Conservation (phyloP, 2,888 invertebrate species). For the Chloroclysta siterata region DNA sequence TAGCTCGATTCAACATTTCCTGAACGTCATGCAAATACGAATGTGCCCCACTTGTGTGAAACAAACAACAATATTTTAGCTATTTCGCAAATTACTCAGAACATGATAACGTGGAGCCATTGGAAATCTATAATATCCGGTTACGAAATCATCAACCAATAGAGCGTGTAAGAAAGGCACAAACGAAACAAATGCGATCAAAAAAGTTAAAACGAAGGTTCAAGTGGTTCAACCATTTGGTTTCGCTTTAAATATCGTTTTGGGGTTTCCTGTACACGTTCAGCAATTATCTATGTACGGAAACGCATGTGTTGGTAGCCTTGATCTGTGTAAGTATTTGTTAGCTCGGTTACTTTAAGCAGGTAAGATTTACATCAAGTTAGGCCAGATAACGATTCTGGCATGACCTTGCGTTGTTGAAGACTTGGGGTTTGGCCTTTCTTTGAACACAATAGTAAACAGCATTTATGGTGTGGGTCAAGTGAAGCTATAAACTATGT, state of each 20-base stretch:
- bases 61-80: slow-evolving; percentile 7
- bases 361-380: slow-evolving; percentile 49
- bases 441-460: slow-evolving; percentile 51
- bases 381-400: slow-evolving; percentile 53
- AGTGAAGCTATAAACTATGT: background rate
- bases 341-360: slow-evolving; percentile 36
- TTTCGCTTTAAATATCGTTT: slow-evolving; percentile 36
- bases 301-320: slow-evolving; percentile 51
- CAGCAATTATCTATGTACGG: slow-evolving; percentile 39
- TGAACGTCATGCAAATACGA: slow-evolving; percentile 13
- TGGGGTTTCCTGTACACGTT: slow-evolving; percentile 35
- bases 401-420: slow-evolving; percentile 62
- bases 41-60: slow-evolving; percentile 1
- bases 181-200: slow-evolving; percentile 38
- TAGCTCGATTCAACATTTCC: background rate
- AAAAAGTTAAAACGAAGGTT: slow-evolving; percentile 31
- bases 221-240: slow-evolving; percentile 34
- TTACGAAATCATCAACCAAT: slow-evolving; percentile 67
- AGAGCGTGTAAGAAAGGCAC: slow-evolving; percentile 64
- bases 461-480: slow-evolving; percentile 26
- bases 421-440: slow-evolving; percentile 54
- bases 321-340: slow-evolving; percentile 46
- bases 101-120: slow-evolving; percentile 37
- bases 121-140: slow-evolving; percentile 65
- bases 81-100: slow-evolving; percentile 32